Base-by-base conservation (phyloP, 2,113 vertebrate species). In the Apistogramma diplotaenia region DNA sequence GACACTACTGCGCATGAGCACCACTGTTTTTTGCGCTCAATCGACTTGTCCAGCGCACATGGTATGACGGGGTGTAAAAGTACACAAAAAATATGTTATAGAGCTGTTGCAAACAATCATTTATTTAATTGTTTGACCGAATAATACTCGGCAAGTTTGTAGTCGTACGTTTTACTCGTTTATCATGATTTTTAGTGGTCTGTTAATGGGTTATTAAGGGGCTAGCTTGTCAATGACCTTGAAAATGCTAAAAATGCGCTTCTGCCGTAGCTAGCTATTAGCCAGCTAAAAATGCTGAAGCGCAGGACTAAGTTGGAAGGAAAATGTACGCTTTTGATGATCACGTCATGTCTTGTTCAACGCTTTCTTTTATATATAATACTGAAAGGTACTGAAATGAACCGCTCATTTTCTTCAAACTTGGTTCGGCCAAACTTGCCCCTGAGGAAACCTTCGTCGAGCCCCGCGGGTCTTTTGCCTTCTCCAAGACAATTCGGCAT, bases 401-500 rank as follows among this genome's bases (percentile, higher is more conserved):
- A 89, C 33, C 78, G 18, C 5, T 10, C 74, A 2, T 82, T 82
- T 71, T 33, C 80, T 12, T 55, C 73, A 8, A 51, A 81, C 12
- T 8, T 62, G 35, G 51, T 84, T 53, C 83, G 76, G 11, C 93
- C 93, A 3, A 93, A 91, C 87, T 58, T 81, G 70, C 94, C 95
- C 1, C 49, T 95, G 77, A 91, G 95, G 57, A 92, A 91, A 61
- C 94, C 94, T 0, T 88, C 78, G 0, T 82, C 91, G 1, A 58
- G 71, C 25, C 93, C 92, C 1, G 2, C 56, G n/a, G 19, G 11
- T 59, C 25, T 18, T 6, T 9, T 43, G 3, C 4, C 53, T 27
- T 9, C 3, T 9, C 18, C 11, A 2, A 19, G 35, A 11, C 78
- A 0, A 0, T 15, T 10, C 59, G 2, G 25, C 21, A 3, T 2